phyloP scores from a whole-genome alignment of 2,888 invertebrate species.

The Criorhina ranunculi region DNA sequence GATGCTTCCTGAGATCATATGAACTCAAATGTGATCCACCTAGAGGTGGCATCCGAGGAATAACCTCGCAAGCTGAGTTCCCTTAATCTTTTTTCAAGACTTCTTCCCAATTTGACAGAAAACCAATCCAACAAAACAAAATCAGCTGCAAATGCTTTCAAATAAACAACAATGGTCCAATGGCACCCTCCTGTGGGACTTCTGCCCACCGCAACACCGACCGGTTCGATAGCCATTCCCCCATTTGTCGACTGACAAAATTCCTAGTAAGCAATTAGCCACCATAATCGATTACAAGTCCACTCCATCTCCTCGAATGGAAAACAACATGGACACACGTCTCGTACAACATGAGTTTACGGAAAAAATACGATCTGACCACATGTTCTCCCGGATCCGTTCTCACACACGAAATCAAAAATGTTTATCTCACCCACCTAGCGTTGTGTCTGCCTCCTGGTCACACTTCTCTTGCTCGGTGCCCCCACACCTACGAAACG shows the following conservation, averaged over 20 bases:
- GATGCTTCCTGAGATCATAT: too few relatives aligned
- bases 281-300: conserved; percentile 65
- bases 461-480: conserved; percentile 66
- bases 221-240: neutral
- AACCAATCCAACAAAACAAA: too few relatives aligned
- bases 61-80: too few relatives aligned
- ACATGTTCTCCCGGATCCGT: conserved; percentile 69
- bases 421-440: conserved; percentile 66
- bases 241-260: conserved; percentile 15
- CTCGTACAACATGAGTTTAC: conserved; percentile 47
- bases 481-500: conserved; percentile 42
- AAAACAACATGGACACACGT: conserved; percentile 57
- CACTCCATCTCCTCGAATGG: conserved; percentile 51
- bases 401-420: conserved; percentile 60
- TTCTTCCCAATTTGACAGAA: too few relatives aligned
- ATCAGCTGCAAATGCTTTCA: too few relatives aligned
- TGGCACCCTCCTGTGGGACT: neutral
- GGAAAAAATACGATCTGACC: conserved; percentile 57
- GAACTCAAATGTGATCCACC: too few relatives aligned
- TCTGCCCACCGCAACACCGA: conserved; percentile 2
- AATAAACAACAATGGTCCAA: neutral
- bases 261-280: conserved; percentile 62
- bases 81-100: too few relatives aligned
- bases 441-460: conserved; percentile 59
- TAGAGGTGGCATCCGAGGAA: too few relatives aligned